Conservation (phyloP, 1,140 invertebrate species). For the Drosophila orosa region DNA sequence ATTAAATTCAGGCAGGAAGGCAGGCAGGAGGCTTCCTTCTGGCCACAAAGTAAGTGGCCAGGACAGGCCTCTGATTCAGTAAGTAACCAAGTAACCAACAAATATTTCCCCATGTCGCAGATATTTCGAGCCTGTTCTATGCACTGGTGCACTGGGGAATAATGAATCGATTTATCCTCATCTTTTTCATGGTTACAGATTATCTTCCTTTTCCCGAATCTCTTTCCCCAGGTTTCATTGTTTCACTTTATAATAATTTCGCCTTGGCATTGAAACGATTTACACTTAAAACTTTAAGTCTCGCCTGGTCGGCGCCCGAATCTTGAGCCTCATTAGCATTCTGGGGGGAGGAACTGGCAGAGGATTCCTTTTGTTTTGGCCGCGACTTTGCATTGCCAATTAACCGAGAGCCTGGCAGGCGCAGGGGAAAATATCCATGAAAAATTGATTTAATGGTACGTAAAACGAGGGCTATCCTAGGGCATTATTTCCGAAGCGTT, state of each 20-base stretch:
- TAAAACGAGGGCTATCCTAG: background rate
- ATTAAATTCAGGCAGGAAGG: conserved; percentile 56
- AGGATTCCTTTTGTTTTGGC: conserved; percentile 18
- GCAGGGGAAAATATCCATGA: background rate
- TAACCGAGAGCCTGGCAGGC: conserved; percentile 8
- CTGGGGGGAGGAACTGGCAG: background rate
- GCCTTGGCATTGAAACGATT: conserved; percentile 36
- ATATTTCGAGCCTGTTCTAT: background rate
- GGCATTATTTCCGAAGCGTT: background rate
- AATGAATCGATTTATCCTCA: background rate
- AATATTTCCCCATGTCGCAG: no score
- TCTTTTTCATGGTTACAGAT: background rate
- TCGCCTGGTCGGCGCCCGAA: background rate
- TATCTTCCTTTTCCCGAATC: background rate
- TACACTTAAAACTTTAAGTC: conserved; percentile 43
- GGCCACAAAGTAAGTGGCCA: conserved; percentile 34
- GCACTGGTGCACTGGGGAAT: conserved; percentile 9
- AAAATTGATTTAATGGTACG: conserved; percentile 30
- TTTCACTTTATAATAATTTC: conserved; percentile 55
- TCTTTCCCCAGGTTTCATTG: background rate
- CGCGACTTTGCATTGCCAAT: conserved; percentile 31
- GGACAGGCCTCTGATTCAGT: background rate
- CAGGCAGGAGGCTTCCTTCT: no score
- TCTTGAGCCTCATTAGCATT: conserved; percentile 28
- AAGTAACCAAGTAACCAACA: no score